These are phyloP conservation scores for Lanistes nyassanus DNA, from an alignment of 1,140 invertebrate genomes.

Conservation along the genomic window DNA sequence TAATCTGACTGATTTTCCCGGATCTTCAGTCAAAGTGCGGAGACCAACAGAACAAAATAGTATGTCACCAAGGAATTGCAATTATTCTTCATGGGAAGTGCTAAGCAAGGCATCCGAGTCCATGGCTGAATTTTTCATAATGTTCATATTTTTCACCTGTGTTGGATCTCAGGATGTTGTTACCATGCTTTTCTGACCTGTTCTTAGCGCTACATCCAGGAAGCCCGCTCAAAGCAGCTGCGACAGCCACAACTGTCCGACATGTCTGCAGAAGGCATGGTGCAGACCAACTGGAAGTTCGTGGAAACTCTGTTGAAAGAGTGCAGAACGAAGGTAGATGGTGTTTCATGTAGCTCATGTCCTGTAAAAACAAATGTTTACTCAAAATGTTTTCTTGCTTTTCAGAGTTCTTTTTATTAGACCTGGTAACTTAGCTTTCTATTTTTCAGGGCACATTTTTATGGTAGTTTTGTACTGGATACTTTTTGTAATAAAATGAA, in stretches of 20 bases:
- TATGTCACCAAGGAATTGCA: too few relatives aligned
- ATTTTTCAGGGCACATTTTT: background rate
- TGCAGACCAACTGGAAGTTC: slow-evolving; percentile 98
- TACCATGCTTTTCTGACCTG: too few relatives aligned
- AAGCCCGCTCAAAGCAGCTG: slow-evolving; percentile 59
- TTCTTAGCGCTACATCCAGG: slow-evolving; percentile 65
- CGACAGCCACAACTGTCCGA: slow-evolving; percentile 64
- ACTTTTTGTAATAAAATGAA: background rate
- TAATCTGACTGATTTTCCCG: too few relatives aligned
- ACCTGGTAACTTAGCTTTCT: too few relatives aligned
- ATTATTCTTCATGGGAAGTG: too few relatives aligned
- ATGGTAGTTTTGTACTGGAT: background rate
- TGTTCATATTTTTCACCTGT: too few relatives aligned
- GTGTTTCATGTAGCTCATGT: background rate
- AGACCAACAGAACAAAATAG: too few relatives aligned
- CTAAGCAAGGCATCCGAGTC: too few relatives aligned
- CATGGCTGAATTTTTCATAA: too few relatives aligned
- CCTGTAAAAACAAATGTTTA: background rate
- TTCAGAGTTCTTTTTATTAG: background rate
- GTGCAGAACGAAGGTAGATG: slow-evolving; percentile 78
- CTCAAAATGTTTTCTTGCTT: background rate
- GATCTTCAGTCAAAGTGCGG: too few relatives aligned
- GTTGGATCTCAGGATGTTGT: too few relatives aligned
- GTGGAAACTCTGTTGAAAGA: slow-evolving; percentile 90
- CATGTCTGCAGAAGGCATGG: slow-evolving; percentile 68